A percentile compares a stretch with the other conserved stretches of the same genome.
Evolutionary conservation across 2,888 invertebrate species (phyloP).

Genomic region (Charanyca ferruginea): DNA sequence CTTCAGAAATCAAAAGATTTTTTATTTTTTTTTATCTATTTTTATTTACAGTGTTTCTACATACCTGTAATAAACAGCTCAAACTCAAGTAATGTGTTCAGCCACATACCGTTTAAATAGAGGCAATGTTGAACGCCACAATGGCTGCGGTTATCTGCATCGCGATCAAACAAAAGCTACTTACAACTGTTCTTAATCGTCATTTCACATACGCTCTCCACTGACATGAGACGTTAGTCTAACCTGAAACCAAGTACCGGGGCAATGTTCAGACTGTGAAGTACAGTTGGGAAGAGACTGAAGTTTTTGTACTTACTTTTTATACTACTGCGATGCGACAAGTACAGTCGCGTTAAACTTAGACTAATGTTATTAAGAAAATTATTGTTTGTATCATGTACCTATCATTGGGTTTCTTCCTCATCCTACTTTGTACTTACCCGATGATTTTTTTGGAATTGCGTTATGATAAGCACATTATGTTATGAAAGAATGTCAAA

Average conservation of each 20-base stretch:
- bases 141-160: slow-evolving; percentile 81
- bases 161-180: slow-evolving; percentile 89
- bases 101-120: slow-evolving; percentile 71
- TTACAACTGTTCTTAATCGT: slow-evolving; percentile 90
- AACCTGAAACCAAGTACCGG: slow-evolving; percentile 74
- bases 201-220: slow-evolving; percentile 90
- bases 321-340: slow-evolving; percentile 4
- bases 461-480: not conserved
- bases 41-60: not conserved
- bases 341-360: slow-evolving; percentile 34
- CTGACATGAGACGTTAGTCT: slow-evolving; percentile 80
- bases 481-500: not conserved
- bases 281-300: slow-evolving; percentile 53
- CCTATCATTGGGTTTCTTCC: too few relatives aligned
- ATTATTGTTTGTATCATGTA: not conserved
- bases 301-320: slow-evolving; percentile 23
- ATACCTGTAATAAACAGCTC: slow-evolving; percentile 21
- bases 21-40: not conserved
- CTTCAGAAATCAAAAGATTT: not conserved
- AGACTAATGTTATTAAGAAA: not conserved
- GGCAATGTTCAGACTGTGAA: slow-evolving; percentile 54
- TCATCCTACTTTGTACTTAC: too few relatives aligned
- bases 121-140: slow-evolving; percentile 73
- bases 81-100: slow-evolving; percentile 24
- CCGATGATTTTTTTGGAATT: not conserved